Conservation (phyloP, 2,113 vertebrate genomes). For the Sapajus apella region DNA sequence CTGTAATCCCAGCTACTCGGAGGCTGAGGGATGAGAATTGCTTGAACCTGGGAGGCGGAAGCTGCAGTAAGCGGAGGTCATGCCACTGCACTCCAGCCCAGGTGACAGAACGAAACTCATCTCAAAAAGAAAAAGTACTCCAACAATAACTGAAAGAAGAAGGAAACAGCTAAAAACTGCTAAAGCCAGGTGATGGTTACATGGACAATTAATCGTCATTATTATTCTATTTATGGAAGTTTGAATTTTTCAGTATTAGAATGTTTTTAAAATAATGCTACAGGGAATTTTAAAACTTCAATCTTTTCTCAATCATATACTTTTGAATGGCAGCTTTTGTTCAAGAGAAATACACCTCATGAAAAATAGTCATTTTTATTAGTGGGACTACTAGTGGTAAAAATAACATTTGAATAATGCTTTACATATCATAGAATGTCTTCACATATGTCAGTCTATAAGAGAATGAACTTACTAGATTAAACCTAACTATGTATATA, state of each 20-base stretch:
- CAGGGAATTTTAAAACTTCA: background rate
- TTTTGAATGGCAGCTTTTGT: constrained; percentile 42
- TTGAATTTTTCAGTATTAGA: background rate
- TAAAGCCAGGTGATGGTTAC: background rate
- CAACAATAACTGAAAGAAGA: background rate
- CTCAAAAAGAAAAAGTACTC: too few relatives aligned
- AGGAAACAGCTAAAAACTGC: background rate
- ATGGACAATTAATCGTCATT: background rate
- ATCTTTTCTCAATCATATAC: background rate
- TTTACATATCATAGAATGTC: background rate
- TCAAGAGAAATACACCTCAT: constrained; percentile 24
- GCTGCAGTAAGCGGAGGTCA: too few relatives aligned
- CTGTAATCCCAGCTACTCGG: too few relatives aligned
- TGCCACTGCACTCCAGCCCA: too few relatives aligned
- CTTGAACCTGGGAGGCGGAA: too few relatives aligned
- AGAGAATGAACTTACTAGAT: background rate
- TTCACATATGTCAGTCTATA: background rate
- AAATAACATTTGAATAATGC: background rate
- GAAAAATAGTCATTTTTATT: constrained; percentile 9
- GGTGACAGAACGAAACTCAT: too few relatives aligned
- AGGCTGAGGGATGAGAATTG: too few relatives aligned
- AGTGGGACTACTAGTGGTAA: background rate
- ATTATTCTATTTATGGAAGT: background rate
- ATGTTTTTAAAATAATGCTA: background rate
- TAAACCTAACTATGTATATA: background rate